Conservation (phyloP, 2,888 invertebrate species). For the Sclerodermus sp. region DNA sequence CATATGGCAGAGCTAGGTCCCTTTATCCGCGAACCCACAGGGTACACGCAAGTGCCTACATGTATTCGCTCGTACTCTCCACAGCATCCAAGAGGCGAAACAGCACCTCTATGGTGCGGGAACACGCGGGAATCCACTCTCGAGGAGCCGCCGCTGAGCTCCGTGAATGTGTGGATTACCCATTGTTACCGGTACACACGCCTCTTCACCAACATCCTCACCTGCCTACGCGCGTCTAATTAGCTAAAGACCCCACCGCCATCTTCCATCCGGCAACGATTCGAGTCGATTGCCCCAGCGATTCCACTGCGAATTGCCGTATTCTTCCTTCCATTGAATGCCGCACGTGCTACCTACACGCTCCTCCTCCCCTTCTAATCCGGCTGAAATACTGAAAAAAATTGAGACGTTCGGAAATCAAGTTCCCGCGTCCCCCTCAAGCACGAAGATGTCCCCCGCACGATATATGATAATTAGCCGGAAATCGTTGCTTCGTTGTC, state of each 20-base stretch:
- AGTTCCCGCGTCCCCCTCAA: no score
- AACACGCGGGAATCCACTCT: constrained; percentile 36
- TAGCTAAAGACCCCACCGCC: constrained; percentile 26
- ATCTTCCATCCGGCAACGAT: no score
- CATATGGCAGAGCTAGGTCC: constrained; percentile 37
- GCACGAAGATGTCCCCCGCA: no score
- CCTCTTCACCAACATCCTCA: constrained; percentile 20
- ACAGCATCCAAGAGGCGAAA: neutral
- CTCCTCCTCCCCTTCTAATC: no score
- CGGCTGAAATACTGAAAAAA: no score
- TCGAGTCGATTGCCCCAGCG: no score
- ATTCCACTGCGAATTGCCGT: no score
- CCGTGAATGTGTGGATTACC: constrained; percentile 41
- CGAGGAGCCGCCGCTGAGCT: constrained; percentile 29
- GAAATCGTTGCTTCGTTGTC: no score
- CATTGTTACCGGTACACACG: constrained; percentile 36
- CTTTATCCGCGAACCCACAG: constrained; percentile 29
- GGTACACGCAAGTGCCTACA: constrained; percentile 4
- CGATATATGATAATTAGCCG: no score
- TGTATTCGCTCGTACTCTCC: constrained; percentile 14
- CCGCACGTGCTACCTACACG: no score
- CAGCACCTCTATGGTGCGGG: constrained; percentile 2
- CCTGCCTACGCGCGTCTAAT: constrained; percentile 28
- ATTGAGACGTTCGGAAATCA: no score
- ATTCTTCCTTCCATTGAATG: no score